Conservation (phyloP, 1,140 invertebrate genomes). For the Drosophila trapezifrons region DNA sequence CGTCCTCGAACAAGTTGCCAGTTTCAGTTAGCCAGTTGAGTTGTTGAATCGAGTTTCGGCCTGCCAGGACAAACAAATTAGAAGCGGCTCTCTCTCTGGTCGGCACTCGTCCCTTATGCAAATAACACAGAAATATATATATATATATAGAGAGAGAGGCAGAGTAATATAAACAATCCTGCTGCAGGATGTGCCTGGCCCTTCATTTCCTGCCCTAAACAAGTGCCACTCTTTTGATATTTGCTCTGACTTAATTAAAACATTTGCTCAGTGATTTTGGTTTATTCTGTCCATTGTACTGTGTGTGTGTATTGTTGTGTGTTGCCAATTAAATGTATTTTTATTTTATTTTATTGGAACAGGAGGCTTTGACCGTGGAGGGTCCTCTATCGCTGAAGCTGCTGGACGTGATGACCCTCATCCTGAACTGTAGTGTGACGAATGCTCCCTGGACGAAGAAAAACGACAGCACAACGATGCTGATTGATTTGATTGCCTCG, state of each 20-base stretch:
- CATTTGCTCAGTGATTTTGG: conserved; percentile 76
- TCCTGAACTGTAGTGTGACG: conserved; percentile 91
- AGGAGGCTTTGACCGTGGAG: conserved; percentile 94
- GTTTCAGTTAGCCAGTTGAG: conserved; percentile 50
- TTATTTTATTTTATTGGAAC: conserved; percentile 26
- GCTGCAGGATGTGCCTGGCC: conserved; percentile 41
- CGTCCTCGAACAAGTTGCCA: conserved; percentile 68
- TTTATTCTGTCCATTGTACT: conserved; percentile 36
- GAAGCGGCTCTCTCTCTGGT: conserved; percentile 50
- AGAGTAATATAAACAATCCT: conserved; percentile 39
- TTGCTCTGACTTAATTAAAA: conserved; percentile 83
- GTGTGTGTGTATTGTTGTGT: conserved; percentile 20
- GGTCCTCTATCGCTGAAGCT: conserved; percentile 92
- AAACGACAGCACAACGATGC: conserved; percentile 85
- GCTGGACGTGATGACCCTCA: conserved; percentile 93
- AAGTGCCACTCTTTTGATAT: conserved; percentile 76
- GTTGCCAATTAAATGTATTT: conserved; percentile 83
- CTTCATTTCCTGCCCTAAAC: conserved; percentile 76
- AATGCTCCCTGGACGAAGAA: conserved; percentile 82
- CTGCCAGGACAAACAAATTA: conserved; percentile 75
- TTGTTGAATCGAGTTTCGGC: conserved; percentile 61
- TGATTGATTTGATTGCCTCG: conserved; percentile 85
- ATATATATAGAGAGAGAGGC: conserved; percentile 3
- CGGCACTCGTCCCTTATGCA: conserved; percentile 66
- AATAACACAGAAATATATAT: conserved; percentile 60